Base-by-base conservation (phyloP, 2,113 vertebrate species). In the Tupaia chinensis region DNA sequence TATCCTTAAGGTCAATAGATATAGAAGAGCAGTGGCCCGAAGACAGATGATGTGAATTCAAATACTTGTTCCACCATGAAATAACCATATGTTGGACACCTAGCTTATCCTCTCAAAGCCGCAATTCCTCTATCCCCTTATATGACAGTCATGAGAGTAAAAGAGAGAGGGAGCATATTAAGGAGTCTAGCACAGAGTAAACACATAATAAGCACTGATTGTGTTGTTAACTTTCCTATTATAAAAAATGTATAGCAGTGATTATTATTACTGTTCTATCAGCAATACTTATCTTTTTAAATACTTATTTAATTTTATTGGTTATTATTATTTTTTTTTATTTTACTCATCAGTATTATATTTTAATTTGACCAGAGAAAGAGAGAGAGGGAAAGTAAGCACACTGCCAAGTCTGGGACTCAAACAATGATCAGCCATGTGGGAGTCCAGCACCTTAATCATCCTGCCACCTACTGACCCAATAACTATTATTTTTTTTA, bases 31-130 rank as follows among this genome's bases (percentile, higher is more conserved):
- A 34, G 0, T 20, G 19, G 6, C 14, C 56, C 65, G 66, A 58
- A 83, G 56, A 32, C 27, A 96, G 20, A 60, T 5, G 8, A 1
- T 27, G 20, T 79, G 19, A 6, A 12, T 63, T 81, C 65, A 74
- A 83, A 85, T 25, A 54, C 3, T 34, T 22, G 32, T 10, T 82
- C 66, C 16, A 60, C 12, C 7, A 60, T 6, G 70, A 72, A 82
- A 58, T 68, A 86, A 56, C 9, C 65, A 0, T 10, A 14, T 11
- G 9, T 20, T 27, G 7, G 10, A 5, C 4, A 2, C 12, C 2
- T 34, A 70, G 9, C 9, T 7, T n/a, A 11, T 61, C 16, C 1
- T 76, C 13, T 34, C 54, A 61, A 74, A 91, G 17, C 12, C 19
- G 56, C 32, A 20, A 15, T 15, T 53, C 29, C 23, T 89, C 32